phyloP scores from a whole-genome alignment of 2,888 invertebrate genomes.

The Acanthosepion esculentum region DNA sequence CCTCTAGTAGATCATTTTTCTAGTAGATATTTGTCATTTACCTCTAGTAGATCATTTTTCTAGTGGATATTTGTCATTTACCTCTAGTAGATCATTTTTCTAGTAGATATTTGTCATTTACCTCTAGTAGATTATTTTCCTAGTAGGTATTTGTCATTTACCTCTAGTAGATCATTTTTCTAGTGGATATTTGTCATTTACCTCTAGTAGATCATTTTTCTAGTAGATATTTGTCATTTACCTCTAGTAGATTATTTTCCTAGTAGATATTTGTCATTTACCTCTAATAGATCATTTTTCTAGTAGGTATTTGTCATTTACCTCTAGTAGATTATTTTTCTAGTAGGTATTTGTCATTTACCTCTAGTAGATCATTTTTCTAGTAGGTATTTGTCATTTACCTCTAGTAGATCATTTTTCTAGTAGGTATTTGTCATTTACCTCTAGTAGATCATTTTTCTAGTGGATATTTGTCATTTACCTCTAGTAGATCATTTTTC shows the following conservation, averaged over 20 bases:
- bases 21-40: not conserved
- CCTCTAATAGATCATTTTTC: not conserved
- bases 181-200: not conserved
- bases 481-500: not conserved
- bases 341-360: not conserved
- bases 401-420: not conserved
- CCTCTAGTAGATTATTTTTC: not conserved
- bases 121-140: not conserved
- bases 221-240: not conserved
- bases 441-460: not conserved
- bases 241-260: not conserved
- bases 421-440: not conserved
- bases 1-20: not conserved
- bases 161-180: not conserved
- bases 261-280: not conserved
- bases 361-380: not conserved
- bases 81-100: not conserved
- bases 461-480: not conserved
- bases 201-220: not conserved
- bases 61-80: not conserved
- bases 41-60: not conserved
- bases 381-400: not conserved
- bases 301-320: not conserved
- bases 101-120: not conserved
- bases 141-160: not conserved